These are phyloP conservation scores for Periophthalmus magnuspinnatus DNA, from an alignment of 2,797 vertebrate species.

Conservation along the genomic window DNA sequence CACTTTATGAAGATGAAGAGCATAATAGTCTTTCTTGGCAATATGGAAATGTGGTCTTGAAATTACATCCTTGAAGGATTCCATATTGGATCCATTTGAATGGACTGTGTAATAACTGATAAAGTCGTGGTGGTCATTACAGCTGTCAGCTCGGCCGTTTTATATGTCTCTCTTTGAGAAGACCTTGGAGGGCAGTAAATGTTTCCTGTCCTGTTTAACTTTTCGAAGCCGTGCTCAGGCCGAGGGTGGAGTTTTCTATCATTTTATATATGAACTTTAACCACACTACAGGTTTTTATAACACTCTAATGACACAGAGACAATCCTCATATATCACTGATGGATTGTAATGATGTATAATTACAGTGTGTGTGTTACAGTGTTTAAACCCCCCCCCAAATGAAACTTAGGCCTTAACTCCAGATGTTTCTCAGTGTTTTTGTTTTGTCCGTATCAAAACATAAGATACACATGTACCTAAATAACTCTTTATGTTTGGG, in stretches of 20 bases:
- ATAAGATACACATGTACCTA: too few relatives aligned
- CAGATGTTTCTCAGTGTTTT: not conserved
- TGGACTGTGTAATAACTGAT: slow-evolving; percentile 16
- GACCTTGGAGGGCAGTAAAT: slow-evolving; percentile 15
- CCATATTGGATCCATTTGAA: slow-evolving; percentile 13
- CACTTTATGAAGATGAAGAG: slow-evolving; percentile 3
- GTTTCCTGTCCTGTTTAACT: slow-evolving; percentile 8
- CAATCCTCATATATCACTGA: too few relatives aligned
- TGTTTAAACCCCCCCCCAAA: too few relatives aligned
- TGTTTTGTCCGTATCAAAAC: not conserved
- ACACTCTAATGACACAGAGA: not conserved
- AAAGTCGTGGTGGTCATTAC: slow-evolving; percentile 13
- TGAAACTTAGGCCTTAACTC: too few relatives aligned
- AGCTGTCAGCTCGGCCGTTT: slow-evolving; percentile 5
- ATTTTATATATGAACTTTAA: slow-evolving; percentile 2
- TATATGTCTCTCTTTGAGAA: slow-evolving; percentile 30
- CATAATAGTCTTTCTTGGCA: slow-evolving; percentile 2
- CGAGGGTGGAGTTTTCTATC: not conserved
- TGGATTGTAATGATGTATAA: too few relatives aligned
- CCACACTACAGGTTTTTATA: not conserved
- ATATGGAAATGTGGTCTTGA: slow-evolving; percentile 1
- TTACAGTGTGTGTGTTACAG: too few relatives aligned
- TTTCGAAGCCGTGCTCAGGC: not conserved
- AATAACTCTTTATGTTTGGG: too few relatives aligned
- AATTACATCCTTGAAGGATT: slow-evolving; percentile 10